Conservation (phyloP, 2,797 vertebrate genomes). For the Falco peregrinus region DNA sequence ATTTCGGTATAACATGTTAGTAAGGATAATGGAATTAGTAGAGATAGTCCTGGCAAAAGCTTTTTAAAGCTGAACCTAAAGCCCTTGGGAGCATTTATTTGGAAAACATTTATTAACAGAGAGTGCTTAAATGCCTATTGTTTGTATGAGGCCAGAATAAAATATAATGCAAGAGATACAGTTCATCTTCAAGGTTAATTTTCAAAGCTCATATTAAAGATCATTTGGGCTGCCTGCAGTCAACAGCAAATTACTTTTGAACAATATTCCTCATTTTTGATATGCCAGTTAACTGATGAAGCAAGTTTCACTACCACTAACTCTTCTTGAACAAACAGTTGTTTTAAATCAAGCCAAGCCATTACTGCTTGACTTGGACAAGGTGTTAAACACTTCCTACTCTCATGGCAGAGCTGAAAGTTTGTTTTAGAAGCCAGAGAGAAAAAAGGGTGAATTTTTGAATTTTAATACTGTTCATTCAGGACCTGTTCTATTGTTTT, state of each 20-base stretch:
- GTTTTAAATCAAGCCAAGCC: background rate
- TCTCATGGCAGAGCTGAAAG: background rate
- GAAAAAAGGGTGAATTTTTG: background rate
- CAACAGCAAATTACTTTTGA: background rate
- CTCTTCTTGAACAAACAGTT: background rate
- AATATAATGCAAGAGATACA: background rate
- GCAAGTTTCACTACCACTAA: background rate
- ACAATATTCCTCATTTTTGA: background rate
- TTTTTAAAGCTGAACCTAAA: background rate
- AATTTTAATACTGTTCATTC: background rate
- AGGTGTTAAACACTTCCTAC: background rate
- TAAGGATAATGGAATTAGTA: background rate
- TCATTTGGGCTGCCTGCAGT: background rate
- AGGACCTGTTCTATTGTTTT: background rate
- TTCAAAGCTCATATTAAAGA: background rate
- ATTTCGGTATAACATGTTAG: background rate
- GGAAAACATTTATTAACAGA: background rate
- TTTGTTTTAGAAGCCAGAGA: background rate
- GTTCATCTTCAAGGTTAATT: background rate
- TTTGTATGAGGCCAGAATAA: background rate
- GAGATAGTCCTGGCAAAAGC: background rate
- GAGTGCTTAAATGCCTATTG: background rate
- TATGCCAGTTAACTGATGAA: background rate
- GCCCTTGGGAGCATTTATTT: background rate
- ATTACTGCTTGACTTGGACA: background rate